These are phyloP conservation scores for Dugesia japonica DNA, from an alignment of 2,888 invertebrate species.

Conservation along the genomic window DNA sequence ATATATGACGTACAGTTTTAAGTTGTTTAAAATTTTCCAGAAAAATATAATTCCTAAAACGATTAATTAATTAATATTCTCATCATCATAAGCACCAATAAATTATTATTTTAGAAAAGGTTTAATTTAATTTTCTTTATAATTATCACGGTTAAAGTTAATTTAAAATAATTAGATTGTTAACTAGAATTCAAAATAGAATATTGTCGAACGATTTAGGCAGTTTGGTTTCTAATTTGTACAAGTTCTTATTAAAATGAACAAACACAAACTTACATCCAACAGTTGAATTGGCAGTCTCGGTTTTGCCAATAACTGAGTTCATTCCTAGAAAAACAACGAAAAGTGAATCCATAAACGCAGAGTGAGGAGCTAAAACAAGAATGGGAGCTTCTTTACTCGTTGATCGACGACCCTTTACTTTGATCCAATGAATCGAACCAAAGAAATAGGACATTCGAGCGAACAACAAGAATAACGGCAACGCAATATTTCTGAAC, in stretches of 20 bases:
- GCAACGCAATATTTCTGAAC: conserved; percentile 16
- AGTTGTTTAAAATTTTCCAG: too few species aligned
- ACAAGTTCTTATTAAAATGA: not conserved
- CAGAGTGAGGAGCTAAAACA: conserved; percentile 73
- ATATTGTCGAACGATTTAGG: too few species aligned
- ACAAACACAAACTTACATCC: conserved; percentile 75
- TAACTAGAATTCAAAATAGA: too few species aligned
- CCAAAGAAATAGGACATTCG: conserved; percentile 58
- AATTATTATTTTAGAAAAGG: too few species aligned
- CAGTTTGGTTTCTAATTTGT: too few species aligned
- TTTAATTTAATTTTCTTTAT: too few species aligned
- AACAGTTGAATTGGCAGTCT: conserved; percentile 65
- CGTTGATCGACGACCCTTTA: conserved; percentile 62
- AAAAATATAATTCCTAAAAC: too few species aligned
- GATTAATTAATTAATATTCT: too few species aligned
- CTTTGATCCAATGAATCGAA: conserved; percentile 65
- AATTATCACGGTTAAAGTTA: too few species aligned
- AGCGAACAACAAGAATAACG: not conserved
- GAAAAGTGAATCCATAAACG: conserved; percentile 71
- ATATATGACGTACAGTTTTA: too few species aligned
- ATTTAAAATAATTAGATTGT: too few species aligned
- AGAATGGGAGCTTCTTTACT: conserved; percentile 66
- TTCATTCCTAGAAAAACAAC: conserved; percentile 68
- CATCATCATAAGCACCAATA: too few species aligned
- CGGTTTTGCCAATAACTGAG: conserved; percentile 73